phyloP scores from a whole-genome alignment of 2,797 vertebrate genomes.

The Lepus oiostolus region DNA sequence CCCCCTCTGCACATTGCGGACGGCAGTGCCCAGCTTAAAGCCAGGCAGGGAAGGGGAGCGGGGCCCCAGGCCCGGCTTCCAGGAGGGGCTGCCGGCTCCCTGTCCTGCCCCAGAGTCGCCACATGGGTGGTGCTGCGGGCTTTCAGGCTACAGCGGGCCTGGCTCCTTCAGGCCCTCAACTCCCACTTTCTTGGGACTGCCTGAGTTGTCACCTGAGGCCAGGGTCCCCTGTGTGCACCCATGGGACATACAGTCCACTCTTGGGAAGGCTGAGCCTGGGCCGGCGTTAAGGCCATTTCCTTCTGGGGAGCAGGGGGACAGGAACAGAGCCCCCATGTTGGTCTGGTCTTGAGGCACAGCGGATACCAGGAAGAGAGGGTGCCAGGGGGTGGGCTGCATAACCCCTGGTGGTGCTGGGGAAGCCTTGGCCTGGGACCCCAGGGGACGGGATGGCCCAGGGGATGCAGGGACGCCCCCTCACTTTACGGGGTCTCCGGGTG shows the following conservation, averaged over 20 bases:
- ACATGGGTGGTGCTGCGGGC: background rate
- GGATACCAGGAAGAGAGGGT: background rate
- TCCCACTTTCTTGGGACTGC: background rate
- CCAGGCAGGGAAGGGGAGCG: background rate
- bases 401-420: background rate
- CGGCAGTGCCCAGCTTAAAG: background rate
- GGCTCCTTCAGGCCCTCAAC: background rate
- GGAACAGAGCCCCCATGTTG: background rate
- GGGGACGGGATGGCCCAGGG: background rate
- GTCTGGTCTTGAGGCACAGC: slow-evolving; percentile 5
- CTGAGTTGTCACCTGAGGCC: background rate
- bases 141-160: background rate
- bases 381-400: background rate
- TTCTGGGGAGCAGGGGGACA: background rate
- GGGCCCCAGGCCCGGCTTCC: background rate
- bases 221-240: background rate
- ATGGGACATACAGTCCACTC: background rate
- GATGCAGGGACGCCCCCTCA: background rate
- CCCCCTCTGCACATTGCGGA: background rate
- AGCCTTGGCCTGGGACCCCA: background rate
- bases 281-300: background rate
- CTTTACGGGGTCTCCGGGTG: background rate
- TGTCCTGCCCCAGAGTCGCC: background rate
- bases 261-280: background rate
- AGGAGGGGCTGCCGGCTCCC: background rate